A percentile compares a stretch with the other conserved stretches of the same genome.
Conservation (phyloP, 1,140 invertebrate genomes). For the Diabrotica undecimpunctata region DNA sequence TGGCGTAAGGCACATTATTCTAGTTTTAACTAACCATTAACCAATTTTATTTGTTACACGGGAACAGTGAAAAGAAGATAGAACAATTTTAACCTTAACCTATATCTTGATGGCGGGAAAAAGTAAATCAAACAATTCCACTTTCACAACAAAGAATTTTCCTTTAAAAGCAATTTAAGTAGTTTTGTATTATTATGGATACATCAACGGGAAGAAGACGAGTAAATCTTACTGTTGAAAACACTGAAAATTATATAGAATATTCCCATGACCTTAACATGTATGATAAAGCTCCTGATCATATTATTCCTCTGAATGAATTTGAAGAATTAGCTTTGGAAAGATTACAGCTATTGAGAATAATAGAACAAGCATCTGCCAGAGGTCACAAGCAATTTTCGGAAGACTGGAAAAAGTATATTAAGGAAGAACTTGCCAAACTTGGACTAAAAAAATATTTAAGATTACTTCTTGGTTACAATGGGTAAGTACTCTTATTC, state of each 20-base stretch:
- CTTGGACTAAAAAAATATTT: conserved; percentile 62
- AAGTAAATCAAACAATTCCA: background rate
- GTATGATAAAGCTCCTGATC: conserved; percentile 74
- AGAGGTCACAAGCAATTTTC: conserved; percentile 60
- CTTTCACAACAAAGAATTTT: background rate
- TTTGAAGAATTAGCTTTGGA: conserved; percentile 86
- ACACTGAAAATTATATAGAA: conserved; percentile 40
- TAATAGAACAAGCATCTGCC: conserved; percentile 65
- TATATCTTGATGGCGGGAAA: background rate
- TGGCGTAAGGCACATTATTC: no score
- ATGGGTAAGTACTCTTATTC: conserved; percentile 5
- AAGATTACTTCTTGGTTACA: conserved; percentile 29
- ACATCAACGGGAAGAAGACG: conserved; percentile 30
- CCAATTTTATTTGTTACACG: background rate
- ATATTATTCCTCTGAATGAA: conserved; percentile 71
- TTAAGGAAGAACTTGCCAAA: conserved; percentile 66
- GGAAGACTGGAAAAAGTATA: conserved; percentile 69
- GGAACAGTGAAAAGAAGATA: background rate
- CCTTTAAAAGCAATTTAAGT: background rate
- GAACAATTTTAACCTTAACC: no score
- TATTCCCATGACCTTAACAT: conserved; percentile 76
- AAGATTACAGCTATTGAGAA: conserved; percentile 74
- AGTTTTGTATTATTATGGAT: conserved; percentile 33
- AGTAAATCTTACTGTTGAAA: conserved; percentile 21
- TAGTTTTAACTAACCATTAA: no score